Percentiles rank a stretch among this genome's conserved stretches.
Conservation (phyloP, 2,113 vertebrate species). For the Sigmodon hispidus region DNA sequence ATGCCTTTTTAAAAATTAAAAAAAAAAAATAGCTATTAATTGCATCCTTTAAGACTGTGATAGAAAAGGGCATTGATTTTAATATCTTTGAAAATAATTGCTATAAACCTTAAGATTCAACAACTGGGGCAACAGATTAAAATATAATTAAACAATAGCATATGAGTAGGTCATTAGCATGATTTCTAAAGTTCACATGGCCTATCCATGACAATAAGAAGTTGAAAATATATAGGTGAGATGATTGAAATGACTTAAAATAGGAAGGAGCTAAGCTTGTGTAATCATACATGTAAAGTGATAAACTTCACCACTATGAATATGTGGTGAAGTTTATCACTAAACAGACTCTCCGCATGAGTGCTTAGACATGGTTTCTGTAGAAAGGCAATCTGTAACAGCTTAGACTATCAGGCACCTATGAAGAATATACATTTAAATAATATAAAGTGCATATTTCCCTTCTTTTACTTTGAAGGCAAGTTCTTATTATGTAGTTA, state of each 20-base stretch:
- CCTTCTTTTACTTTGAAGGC: neutral
- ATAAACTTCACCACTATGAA: neutral
- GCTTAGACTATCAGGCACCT: neutral
- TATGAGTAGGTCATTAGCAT: neutral
- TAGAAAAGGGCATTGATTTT: neutral
- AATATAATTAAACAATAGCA: constrained; percentile 23
- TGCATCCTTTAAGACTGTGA: neutral
- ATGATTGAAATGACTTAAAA: constrained; percentile 6
- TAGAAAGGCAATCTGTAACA: neutral
- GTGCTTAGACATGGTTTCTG: neutral
- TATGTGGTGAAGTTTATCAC: too few species aligned
- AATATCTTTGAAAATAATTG: neutral
- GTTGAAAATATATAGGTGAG: neutral
- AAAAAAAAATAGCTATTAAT: neutral
- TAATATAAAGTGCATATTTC: neutral
- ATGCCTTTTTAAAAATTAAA: neutral
- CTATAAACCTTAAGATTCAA: neutral
- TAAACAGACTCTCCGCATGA: neutral
- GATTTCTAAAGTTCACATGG: neutral
- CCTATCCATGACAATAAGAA: neutral
- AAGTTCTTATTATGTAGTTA: neutral
- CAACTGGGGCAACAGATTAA: neutral
- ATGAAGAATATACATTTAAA: neutral
- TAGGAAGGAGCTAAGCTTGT: neutral
- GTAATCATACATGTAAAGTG: neutral